Base-by-base conservation (phyloP, 2,888 invertebrate genomes). In the Linyphia triangularis region DNA sequence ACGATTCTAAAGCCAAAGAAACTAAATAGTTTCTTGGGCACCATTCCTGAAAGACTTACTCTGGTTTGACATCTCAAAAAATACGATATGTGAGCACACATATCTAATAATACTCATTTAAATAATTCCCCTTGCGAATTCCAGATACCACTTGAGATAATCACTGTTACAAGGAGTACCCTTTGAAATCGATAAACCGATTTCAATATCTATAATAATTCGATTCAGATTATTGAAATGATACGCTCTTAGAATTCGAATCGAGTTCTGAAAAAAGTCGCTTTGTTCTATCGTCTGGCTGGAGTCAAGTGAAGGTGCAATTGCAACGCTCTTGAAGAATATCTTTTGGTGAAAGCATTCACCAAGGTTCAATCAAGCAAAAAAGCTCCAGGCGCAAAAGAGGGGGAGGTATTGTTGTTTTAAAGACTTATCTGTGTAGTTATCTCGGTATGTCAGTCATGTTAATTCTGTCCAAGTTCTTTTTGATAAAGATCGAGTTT, bases 401-500 rank as follows among this genome's bases (percentile, higher is more conserved):
- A 26, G 16, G 61, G 13, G 59, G n/a, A 57, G 24, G 24, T 67
- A 85, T 85, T 75, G 73, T 65, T 73, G 72, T 26, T 33, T 57
- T 67, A 43, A 65, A 10, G 30, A 43, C 61, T 85, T 77, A 77
- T 77, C 84, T 4, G 19, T 6, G 57, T 22, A 19, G 16, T 51
- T 65, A 83, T 73, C 77, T 24, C 33, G 40, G 57, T 75, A 75
- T 75, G 65, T 26, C 40, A 75, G 37, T 85, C 73, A 83, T 82
- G 51, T 57, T 73, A 83, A 83, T 73, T 83, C 37, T 51, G 13
- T 28, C 40, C 19, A 72, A 72, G 22, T n/a, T 7, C 61, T 40
- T 61, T 1, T 33, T 7, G 59, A 69, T 81, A 69, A 78, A 69
- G 19, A 37, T 22, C 59, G 26, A 24, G 37, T 30, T 37, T 30